Percentiles rank a stretch among this genome's conserved stretches.
Conservation (phyloP, 2,113 vertebrate species). For the Proteles cristata region DNA sequence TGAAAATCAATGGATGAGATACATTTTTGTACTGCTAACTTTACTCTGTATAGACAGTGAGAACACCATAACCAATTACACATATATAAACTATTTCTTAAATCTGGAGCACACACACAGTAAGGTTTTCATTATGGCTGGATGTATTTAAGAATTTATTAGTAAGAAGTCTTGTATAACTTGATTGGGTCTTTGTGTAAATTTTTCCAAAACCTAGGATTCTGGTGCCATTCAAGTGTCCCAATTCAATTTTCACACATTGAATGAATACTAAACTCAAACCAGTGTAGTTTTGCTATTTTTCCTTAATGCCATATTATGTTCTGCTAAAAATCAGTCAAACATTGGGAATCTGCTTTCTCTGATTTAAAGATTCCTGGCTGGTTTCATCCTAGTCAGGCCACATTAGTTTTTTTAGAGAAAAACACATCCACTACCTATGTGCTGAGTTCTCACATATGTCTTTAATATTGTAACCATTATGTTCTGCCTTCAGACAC, state of each 20-base stretch:
- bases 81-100: background rate
- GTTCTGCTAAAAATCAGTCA: background rate
- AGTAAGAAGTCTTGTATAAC: background rate
- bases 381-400: background rate
- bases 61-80: background rate
- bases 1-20: background rate
- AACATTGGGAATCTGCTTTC: background rate
- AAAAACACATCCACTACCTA: background rate
- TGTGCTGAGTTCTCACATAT: background rate
- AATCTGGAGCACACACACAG: background rate
- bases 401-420: background rate
- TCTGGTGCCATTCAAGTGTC: rapidly evolving
- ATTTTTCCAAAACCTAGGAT: background rate
- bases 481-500: background rate
- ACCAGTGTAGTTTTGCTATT: background rate
- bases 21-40: background rate
- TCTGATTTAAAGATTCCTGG: background rate
- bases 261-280: background rate
- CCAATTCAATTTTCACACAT: background rate
- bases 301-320: background rate
- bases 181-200: background rate
- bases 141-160: background rate
- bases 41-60: background rate
- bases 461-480: background rate
- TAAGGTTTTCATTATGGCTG: background rate